Percentiles rank a stretch among this genome's conserved stretches.
Evolutionary conservation across 2,797 vertebrate species (phyloP).

Genomic region (Rhynchotus rufescens): DNA sequence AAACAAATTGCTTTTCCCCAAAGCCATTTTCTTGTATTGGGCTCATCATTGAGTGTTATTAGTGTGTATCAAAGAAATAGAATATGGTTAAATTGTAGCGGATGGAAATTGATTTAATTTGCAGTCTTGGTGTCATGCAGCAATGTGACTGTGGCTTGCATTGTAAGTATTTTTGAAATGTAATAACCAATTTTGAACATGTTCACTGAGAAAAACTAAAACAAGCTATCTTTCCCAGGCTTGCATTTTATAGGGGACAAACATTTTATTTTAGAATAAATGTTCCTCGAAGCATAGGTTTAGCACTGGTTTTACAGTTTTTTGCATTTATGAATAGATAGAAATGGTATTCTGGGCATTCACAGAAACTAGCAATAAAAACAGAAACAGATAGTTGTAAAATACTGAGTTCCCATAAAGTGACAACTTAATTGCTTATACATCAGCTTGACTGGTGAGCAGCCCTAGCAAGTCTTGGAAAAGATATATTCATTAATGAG

Average conservation of each 20-base stretch:
- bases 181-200: neutral
- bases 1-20: neutral
- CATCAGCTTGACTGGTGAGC: neutral
- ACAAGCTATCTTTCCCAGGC: neutral
- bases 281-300: neutral
- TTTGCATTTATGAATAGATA: neutral
- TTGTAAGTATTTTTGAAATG: neutral
- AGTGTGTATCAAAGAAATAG: neutral
- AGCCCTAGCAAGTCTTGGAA: conserved; percentile 49
- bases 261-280: neutral
- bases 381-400: conserved; percentile 14
- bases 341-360: neutral
- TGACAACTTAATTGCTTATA: conserved; percentile 1
- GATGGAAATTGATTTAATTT: neutral
- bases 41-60: neutral
- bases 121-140: neutral
- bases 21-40: neutral
- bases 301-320: neutral
- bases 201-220: neutral
- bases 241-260: neutral
- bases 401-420: neutral
- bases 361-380: neutral
- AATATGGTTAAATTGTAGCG: neutral
- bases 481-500: neutral
- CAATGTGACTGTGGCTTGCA: neutral